Percentiles rank a stretch among this genome's conserved stretches.
Evolutionary conservation across 2,797 vertebrate genomes (phyloP).

Genomic region (Stomatorhinus walkeri): DNA sequence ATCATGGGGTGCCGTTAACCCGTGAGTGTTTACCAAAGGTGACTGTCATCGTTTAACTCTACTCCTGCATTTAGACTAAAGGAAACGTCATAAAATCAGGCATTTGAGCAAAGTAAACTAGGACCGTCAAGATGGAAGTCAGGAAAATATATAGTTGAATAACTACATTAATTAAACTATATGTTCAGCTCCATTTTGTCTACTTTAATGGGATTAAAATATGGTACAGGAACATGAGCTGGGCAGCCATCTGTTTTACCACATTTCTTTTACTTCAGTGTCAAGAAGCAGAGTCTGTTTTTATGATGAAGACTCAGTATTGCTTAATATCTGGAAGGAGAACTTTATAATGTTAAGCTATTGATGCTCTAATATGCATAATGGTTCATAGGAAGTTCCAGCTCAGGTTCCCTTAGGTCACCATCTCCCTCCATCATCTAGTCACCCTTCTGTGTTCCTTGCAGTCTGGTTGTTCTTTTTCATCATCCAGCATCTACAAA

Average conservation of each 20-base stretch:
- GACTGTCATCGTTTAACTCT: neutral
- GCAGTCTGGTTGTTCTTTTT: conserved; percentile 61
- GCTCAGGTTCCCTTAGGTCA: conserved; percentile 27
- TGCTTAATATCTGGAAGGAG: conserved; percentile 42
- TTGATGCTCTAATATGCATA: conserved; percentile 70
- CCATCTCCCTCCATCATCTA: conserved; percentile 54
- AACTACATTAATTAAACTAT: neutral
- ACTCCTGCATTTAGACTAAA: neutral
- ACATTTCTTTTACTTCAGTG: conserved; percentile 51
- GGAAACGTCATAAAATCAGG: neutral
- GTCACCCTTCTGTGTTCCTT: conserved; percentile 68
- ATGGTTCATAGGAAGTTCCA: conserved; percentile 52
- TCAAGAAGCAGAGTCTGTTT: conserved; percentile 50
- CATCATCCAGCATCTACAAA: conserved; percentile 58
- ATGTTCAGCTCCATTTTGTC: neutral
- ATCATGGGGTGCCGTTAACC: neutral
- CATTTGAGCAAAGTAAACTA: neutral
- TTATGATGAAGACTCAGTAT: conserved; percentile 50
- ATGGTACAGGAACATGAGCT: neutral
- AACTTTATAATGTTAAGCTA: conserved; percentile 46
- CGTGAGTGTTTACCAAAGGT: neutral
- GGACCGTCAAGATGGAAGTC: neutral
- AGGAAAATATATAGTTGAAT: neutral
- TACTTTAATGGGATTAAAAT: neutral
- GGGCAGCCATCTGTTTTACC: conserved; percentile 22